phyloP scores from a whole-genome alignment of 1,140 invertebrate genomes.

The Aethina tumida region DNA sequence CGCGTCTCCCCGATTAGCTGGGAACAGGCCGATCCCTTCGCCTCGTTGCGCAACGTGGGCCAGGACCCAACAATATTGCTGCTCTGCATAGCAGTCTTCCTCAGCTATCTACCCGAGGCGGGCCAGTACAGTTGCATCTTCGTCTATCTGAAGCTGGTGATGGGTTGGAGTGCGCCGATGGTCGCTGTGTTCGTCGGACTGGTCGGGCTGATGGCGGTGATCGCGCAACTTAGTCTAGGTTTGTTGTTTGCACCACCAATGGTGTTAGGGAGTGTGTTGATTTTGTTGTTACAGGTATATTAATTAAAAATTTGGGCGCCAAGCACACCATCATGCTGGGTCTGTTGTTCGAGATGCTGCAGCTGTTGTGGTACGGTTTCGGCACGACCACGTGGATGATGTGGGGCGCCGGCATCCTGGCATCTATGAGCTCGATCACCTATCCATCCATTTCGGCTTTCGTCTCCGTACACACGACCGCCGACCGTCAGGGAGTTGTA shows the following conservation, averaged over 20 bases:
- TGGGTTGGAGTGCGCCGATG: conserved; percentile 90
- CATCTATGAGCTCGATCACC: conserved; percentile 88
- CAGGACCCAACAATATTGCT: conserved; percentile 93
- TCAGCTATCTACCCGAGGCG: conserved; percentile 96
- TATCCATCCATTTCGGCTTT: conserved; percentile 99
- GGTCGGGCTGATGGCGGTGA: conserved; percentile 91
- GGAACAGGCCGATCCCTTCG: conserved; percentile 98
- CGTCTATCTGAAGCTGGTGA: conserved; percentile 96
- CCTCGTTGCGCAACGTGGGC: conserved; percentile 85
- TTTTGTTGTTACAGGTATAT: conserved; percentile 19
- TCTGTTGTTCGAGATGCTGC: conserved; percentile 91
- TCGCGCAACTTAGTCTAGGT: conserved; percentile 90
- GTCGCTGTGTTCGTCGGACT: conserved; percentile 97
- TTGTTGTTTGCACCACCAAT: conserved; percentile 26
- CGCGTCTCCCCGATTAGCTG: conserved; percentile 77
- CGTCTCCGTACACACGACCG: conserved; percentile 92
- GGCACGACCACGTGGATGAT: conserved; percentile 89
- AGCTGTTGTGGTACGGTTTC: conserved; percentile 95
- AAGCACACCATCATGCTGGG: conserved; percentile 98
- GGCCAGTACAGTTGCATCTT: conserved; percentile 99
- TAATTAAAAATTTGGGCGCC: conserved; percentile 68
- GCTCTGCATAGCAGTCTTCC: conserved; percentile 93
- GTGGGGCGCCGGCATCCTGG: conserved; percentile 95
- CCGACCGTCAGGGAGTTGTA: conserved; percentile 94
- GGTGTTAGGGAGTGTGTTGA: conserved; percentile 2